Base-by-base conservation (phyloP, 2,797 vertebrate genomes). In the Paguma larvata region DNA sequence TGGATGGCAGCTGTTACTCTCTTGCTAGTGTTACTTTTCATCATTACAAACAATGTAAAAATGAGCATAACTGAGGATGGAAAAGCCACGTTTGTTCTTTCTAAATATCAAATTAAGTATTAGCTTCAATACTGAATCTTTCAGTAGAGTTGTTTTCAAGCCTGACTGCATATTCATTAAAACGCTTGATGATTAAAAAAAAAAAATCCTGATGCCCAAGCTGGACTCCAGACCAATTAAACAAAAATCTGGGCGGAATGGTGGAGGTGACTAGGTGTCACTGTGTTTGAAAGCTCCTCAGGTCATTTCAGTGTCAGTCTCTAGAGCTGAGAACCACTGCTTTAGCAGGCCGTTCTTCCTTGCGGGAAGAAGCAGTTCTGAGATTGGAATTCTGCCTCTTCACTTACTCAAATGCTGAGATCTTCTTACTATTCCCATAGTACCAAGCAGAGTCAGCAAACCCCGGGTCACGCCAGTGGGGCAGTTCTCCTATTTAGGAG, bases 21-120 rank as follows among this genome's bases (percentile, higher is more conserved):
- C 41, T 65, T 0, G 0, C 53, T 32, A 44, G n/a, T 41, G 23
- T 78, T 88, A 38, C 68, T 89, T 93, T 87, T 56, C 67, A 56
- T 63, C 87, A 53, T 79, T 93, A 67, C 19, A 95, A 79, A 82
- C 18, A 38, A 41, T 65, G 27, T 93, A 65, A 79, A 95, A 94
- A 96, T 32, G 30, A 68, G 72, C 65, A 32, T 38, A 85, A 73
- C 0, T 48, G 32, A 95, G 19, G 12, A 34, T 75, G 72, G 82
- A 51, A 88, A 91, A 79, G 48, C 73, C 27, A 27, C 9, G 89
- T 75, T 16, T 75, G 23, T 80, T 92, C 13, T 96, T 79, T 86
- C 68, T 77, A 95, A 85, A 90, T 67, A 78, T 62, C n/a, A 59
- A 91, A 86, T 34, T 48, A 63, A 86, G 4, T 83, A 79, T 75